A percentile compares a stretch with the other conserved stretches of the same genome.
Evolutionary conservation across 2,888 invertebrate species (phyloP).

Genomic region (Epinotia ramella): DNA sequence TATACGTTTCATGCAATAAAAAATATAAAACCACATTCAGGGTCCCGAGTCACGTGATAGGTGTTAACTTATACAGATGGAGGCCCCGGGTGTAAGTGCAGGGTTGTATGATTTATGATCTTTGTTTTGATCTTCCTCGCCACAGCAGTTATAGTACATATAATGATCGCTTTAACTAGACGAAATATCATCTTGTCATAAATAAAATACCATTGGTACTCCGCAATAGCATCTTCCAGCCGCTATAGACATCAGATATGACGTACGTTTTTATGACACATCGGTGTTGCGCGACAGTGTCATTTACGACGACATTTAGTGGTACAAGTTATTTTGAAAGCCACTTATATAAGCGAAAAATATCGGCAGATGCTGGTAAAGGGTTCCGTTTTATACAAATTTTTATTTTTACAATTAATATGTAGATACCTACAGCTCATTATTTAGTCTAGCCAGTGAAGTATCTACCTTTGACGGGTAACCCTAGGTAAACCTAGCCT

Average conservation of each 20-base stretch:
- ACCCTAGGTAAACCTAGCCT: too few relatives aligned
- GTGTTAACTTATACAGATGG: too few relatives aligned
- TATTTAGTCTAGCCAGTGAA: too few relatives aligned
- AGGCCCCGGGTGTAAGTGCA: too few relatives aligned
- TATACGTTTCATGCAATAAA: too few relatives aligned
- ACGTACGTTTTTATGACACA: constrained; percentile 18
- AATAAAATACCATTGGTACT: constrained; percentile 1
- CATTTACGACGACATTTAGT: constrained; percentile 43
- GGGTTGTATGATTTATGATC: too few relatives aligned
- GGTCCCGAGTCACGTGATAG: too few relatives aligned
- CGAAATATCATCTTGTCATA: neutral
- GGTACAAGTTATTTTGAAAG: constrained; percentile 34
- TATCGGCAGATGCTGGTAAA: constrained; percentile 7
- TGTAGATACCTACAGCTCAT: too few relatives aligned
- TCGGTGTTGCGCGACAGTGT: constrained; percentile 23
- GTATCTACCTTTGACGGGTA: too few relatives aligned
- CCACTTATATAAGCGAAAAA: constrained; percentile 29
- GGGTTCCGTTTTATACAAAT: neutral
- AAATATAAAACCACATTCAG: too few relatives aligned
- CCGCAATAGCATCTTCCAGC: neutral
- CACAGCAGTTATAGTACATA: too few relatives aligned
- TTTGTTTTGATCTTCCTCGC: too few relatives aligned
- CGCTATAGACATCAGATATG: constrained; percentile 22
- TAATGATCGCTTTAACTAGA: neutral
- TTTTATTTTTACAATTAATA: neutral